Evolutionary conservation across 1,140 invertebrate genomes (phyloP).

Genomic region (Sesamia nonagrioides): DNA sequence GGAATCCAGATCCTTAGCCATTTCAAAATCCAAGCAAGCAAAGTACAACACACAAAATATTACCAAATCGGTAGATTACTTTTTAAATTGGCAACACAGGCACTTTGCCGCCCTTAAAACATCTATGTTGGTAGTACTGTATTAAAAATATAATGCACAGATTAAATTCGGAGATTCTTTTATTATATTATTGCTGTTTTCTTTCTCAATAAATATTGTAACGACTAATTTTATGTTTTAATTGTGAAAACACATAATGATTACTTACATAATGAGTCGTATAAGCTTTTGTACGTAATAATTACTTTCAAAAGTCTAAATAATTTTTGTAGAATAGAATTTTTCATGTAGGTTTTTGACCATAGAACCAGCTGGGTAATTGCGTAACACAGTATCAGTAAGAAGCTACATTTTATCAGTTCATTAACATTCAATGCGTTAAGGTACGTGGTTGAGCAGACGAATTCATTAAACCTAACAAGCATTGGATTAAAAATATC

Average conservation of each 20-base stretch:
- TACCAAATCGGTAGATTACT: slow-evolving; percentile 42
- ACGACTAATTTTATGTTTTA: background rate
- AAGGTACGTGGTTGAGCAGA: no score
- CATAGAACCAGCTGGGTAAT: no score
- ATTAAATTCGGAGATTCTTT: slow-evolving; percentile 30
- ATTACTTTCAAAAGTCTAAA: background rate
- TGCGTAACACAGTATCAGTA: no score
- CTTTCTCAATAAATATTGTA: background rate
- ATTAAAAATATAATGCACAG: slow-evolving; percentile 44
- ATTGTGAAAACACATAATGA: slow-evolving; percentile 8
- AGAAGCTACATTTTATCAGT: no score
- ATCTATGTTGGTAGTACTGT: slow-evolving; percentile 17
- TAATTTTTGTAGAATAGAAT: background rate
- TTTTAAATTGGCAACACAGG: slow-evolving; percentile 38
- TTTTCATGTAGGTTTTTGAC: no score
- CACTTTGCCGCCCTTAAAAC: slow-evolving; percentile 10
- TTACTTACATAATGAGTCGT: background rate
- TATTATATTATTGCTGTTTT: slow-evolving; percentile 22
- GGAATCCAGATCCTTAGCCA: slow-evolving; percentile 48
- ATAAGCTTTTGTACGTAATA: background rate
- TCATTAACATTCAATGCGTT: no score
- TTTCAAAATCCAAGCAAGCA: slow-evolving; percentile 26
- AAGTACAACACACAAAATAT: slow-evolving; percentile 46
- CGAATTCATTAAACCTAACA: no score
- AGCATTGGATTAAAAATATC: no score